These are phyloP conservation scores for Phasia obesa DNA, from an alignment of 2,888 invertebrate genomes.

Conservation along the genomic window DNA sequence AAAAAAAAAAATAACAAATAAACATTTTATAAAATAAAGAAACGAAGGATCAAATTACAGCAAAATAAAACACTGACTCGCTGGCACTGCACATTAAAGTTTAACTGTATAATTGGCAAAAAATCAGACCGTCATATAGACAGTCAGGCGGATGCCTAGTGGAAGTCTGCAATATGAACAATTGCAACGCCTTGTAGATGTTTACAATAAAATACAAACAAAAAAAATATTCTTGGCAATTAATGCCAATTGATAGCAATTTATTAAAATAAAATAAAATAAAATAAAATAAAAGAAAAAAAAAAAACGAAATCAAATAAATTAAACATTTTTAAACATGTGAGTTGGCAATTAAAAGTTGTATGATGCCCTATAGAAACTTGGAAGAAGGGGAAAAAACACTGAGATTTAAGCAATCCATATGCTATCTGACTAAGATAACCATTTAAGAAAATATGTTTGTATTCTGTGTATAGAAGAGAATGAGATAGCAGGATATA, in stretches of 20 bases:
- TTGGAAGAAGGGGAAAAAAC: too few relatives aligned
- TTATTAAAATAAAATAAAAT: conserved; percentile 43
- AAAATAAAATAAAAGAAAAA: conserved; percentile 4
- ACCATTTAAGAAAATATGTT: too few relatives aligned
- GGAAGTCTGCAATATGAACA: conserved; percentile 14
- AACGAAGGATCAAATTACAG: conserved; percentile 53
- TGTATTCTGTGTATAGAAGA: too few relatives aligned
- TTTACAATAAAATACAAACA: conserved; percentile 18
- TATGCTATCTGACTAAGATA: too few relatives aligned
- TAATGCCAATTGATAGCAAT: conserved; percentile 72
- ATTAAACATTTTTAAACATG: conserved; percentile 7
- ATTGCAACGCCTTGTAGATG: background rate
- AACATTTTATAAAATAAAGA: conserved; percentile 18
- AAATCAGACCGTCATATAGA: conserved; percentile 2
- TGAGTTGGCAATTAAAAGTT: background rate
- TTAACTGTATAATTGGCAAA: background rate
- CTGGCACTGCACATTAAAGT: background rate
- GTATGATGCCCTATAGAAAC: conserved; percentile 1
- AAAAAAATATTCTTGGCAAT: conserved; percentile 60
- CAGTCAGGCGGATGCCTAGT: background rate
- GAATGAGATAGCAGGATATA: too few relatives aligned
- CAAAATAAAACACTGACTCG: conserved; percentile 12
- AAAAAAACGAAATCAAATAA: conserved; percentile 27
- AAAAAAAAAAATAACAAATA: too few relatives aligned
- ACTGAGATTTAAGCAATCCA: too few relatives aligned